phyloP scores from a whole-genome alignment of 2,113 vertebrate species.

The Chinchilla lanigera region DNA sequence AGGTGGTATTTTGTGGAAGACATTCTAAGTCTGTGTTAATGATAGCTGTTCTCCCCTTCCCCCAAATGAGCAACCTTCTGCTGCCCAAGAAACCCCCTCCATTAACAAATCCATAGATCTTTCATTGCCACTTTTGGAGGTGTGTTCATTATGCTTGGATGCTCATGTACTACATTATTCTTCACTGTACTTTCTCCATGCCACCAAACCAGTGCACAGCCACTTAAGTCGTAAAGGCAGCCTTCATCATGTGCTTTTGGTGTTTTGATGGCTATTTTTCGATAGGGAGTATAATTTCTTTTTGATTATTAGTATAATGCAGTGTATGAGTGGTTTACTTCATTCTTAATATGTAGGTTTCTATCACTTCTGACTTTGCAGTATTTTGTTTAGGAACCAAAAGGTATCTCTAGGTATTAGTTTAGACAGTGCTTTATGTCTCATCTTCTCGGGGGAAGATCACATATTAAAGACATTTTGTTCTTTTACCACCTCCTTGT shows the following conservation, averaged over 20 bases:
- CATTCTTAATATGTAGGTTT: slow-evolving; percentile 23
- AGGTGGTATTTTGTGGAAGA: slow-evolving; percentile 37
- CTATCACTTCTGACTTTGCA: not conserved
- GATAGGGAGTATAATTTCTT: not conserved
- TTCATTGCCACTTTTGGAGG: not conserved
- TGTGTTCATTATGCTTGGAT: not conserved
- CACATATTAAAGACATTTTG: not conserved
- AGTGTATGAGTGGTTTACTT: not conserved
- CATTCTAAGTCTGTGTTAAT: slow-evolving; percentile 49
- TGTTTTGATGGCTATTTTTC: slow-evolving; percentile 43
- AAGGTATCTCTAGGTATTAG: not conserved
- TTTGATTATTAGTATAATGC: not conserved
- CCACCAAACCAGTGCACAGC: not conserved
- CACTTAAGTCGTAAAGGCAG: not conserved
- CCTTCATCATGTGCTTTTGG: not conserved
- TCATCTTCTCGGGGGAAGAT: slow-evolving; percentile 27
- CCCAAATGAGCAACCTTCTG: not conserved
- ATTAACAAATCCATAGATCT: not conserved
- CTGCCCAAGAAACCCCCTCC: not conserved
- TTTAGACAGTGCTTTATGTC: slow-evolving; percentile 52
- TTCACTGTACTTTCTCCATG: not conserved
- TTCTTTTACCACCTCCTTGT: not conserved
- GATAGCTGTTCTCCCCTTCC: not conserved
- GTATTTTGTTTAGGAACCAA: not conserved
- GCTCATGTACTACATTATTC: not conserved